Base-by-base conservation (phyloP, 2,113 vertebrate genomes). In the Channa maculata region DNA sequence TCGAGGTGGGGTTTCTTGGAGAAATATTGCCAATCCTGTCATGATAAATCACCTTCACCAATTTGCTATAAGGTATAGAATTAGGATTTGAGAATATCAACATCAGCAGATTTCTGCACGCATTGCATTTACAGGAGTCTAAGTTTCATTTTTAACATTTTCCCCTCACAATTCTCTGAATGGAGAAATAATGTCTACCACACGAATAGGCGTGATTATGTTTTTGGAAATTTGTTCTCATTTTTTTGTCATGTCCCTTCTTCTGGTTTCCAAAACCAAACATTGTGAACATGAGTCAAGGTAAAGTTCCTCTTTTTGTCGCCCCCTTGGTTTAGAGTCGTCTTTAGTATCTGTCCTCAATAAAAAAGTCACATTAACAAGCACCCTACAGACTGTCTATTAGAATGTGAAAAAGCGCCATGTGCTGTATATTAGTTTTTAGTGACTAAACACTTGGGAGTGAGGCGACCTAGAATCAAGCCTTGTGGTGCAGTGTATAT, bases 401-500 rank as follows among this genome's bases (percentile, higher is more conserved):
- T 92, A 92, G 85, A 89, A 89, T 90, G 85, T 91, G 89, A 93
- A 90, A 91, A 91, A 91, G 90, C 73, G 60, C 84, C 62, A 55
- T 86, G 85, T 85, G 86, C 85, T 88, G 89, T 87, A 85, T 92
- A 91, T 93, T 92, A 88, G 87, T 91, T 92, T 92, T 92, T 91
- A 88, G 88, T 89, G 86, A 90, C 89, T 92, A 91, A 92, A 93
- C 92, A 92, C 92, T 88, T 89, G 91, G 93, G 93, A 94, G 90
- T 69, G 86, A 91, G 88, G 87, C 90, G 92, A 94, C 93, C 92
- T 92, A 94, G 93, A 94, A 94, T 94, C 86, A 83, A 82, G 91
- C 89, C 89, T 92, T 85, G 87, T 90, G 91, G 90, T 91, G 88
- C 88, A 86, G 85, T 90, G 86, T 92, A 78, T 83, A 90, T 88